Percentiles rank a stretch among this genome's conserved stretches.
These are phyloP conservation scores for Oncorhynchus kisutch DNA, from an alignment of 2,113 vertebrate genomes.

Conservation along the genomic window DNA sequence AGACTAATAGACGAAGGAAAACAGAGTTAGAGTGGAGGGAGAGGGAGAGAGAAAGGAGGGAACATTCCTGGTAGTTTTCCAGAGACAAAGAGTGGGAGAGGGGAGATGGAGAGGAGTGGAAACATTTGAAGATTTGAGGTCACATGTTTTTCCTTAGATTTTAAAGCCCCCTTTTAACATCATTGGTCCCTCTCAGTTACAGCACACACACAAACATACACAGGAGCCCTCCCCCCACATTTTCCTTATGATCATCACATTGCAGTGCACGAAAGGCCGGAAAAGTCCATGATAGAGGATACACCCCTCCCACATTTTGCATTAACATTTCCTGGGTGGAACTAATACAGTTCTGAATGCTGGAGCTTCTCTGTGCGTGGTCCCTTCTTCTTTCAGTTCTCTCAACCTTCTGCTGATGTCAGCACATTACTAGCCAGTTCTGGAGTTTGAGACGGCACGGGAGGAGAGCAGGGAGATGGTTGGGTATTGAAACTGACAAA, in stretches of 20 bases:
- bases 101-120: slow-evolving; percentile 45
- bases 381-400: slow-evolving; percentile 32
- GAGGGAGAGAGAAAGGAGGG: slow-evolving; percentile 2
- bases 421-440: slow-evolving; percentile 49
- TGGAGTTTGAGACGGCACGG: slow-evolving; percentile 32
- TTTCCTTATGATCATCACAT: too few species aligned
- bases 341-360: too few species aligned
- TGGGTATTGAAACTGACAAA: slow-evolving; percentile 30
- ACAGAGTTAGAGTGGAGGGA: neutral
- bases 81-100: slow-evolving; percentile 54
- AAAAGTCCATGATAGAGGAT: neutral
- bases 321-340: too few species aligned
- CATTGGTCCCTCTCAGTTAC: too few species aligned
- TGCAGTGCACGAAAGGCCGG: too few species aligned
- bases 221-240: slow-evolving; percentile 4
- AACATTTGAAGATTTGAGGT: slow-evolving; percentile 58
- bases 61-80: slow-evolving; percentile 57
- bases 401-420: slow-evolving; percentile 40
- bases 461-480: neutral
- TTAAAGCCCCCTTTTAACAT: slow-evolving; percentile 41
- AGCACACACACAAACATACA: too few species aligned
- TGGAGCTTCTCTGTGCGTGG: too few species aligned
- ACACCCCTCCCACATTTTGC: slow-evolving; percentile 1
- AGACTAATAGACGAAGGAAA: neutral
- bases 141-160: slow-evolving; percentile 42